Conservation (phyloP, 2,888 invertebrate species). For the Pandemis heparana region DNA sequence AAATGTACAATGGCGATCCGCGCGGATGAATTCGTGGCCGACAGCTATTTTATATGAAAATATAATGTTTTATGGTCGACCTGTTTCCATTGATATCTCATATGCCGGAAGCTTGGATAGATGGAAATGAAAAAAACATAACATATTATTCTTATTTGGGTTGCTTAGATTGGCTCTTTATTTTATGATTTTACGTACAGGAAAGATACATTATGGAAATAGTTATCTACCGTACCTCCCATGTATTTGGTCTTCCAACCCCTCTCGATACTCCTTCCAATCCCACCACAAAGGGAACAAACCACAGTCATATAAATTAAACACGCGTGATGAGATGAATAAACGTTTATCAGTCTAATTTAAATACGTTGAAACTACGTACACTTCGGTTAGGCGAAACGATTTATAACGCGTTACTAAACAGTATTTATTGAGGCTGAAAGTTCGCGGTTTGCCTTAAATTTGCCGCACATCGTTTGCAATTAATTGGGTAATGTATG, state of each 20-base stretch:
- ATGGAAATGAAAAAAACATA: neutral
- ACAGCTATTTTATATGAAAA: conserved; percentile 31
- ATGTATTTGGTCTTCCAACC: no score
- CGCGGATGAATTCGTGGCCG: conserved; percentile 14
- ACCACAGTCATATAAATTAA: no score
- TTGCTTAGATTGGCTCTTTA: neutral
- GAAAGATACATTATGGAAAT: no score
- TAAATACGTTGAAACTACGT: neutral
- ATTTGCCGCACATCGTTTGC: conserved; percentile 18
- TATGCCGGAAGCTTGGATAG: neutral
- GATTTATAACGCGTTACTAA: conserved; percentile 8
- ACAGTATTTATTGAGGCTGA: conserved; percentile 20
- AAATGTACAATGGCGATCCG: conserved; percentile 40
- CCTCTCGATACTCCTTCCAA: no score
- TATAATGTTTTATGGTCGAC: conserved; percentile 39
- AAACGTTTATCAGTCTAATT: conserved; percentile 3
- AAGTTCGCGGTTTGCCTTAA: conserved; percentile 11
- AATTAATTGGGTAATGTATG: conserved; percentile 28
- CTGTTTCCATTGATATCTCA: conserved; percentile 10
- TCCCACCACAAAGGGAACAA: no score
- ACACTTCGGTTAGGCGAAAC: neutral
- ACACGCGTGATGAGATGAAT: neutral
- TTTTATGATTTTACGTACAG: no score
- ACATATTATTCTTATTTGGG: neutral
- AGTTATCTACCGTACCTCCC: no score